Percentiles rank a stretch among this genome's conserved stretches.
Conservation (phyloP, 2,797 vertebrate species). For the Buphagus erythrorhynchus region DNA sequence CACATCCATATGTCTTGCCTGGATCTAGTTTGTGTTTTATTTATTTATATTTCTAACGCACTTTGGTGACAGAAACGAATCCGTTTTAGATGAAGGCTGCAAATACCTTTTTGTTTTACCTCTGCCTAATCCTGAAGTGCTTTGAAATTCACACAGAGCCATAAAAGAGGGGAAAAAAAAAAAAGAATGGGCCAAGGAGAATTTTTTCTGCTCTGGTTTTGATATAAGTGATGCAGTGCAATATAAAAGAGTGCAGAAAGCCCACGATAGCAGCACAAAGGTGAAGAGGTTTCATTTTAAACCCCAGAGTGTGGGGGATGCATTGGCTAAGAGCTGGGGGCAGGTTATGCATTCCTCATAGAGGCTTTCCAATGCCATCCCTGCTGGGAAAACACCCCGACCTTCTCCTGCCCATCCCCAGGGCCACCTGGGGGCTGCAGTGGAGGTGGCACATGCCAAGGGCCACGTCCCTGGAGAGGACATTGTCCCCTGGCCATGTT, state of each 20-base stretch:
- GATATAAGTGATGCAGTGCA: constrained; percentile 32
- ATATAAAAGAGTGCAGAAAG: constrained; percentile 29
- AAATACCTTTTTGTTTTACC: not conserved
- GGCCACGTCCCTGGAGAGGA: not conserved
- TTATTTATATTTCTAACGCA: not conserved
- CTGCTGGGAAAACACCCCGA: not conserved
- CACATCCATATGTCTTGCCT: constrained; percentile 7
- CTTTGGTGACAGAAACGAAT: constrained; percentile 37
- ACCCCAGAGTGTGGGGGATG: not conserved
- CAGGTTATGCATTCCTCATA: not conserved
- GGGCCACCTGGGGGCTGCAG: not conserved
- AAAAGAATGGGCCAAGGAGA: not conserved
- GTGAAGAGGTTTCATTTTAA: constrained; percentile 42
- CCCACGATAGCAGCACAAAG: not conserved
- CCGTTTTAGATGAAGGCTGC: not conserved
- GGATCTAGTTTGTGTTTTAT: not conserved
- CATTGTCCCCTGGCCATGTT: rapidly evolving
- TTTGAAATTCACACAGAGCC: constrained; percentile 32
- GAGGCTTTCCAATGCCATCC: not conserved
- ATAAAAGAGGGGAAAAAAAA: not conserved
- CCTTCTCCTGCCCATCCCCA: not conserved
- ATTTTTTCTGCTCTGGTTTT: constrained; percentile 52
- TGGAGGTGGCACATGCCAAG: rapidly evolving
- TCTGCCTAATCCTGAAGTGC: not conserved
- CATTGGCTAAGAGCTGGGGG: not conserved